These are phyloP conservation scores for Panzeria rudis DNA, from an alignment of 2,888 invertebrate species.

Conservation along the genomic window DNA sequence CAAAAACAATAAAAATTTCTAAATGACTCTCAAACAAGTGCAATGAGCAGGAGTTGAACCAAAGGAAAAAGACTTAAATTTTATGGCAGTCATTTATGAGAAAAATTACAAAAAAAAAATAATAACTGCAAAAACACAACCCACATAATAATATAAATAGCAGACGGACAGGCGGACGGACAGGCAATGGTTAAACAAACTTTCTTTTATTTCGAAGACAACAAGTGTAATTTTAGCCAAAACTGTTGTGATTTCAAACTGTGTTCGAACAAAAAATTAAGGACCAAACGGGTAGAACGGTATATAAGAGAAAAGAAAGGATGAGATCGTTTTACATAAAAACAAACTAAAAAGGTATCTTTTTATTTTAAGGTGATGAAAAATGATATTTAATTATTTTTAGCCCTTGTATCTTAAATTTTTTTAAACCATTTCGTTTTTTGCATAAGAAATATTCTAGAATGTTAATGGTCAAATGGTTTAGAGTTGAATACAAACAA, in stretches of 20 bases:
- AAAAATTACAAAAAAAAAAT: conserved; percentile 47
- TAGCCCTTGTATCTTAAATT: background rate
- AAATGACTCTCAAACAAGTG: conserved; percentile 58
- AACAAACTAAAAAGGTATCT: background rate
- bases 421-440: background rate
- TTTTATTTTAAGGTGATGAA: conserved; percentile 5
- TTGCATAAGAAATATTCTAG: background rate
- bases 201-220: conserved; percentile 50
- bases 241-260: conserved; percentile 60
- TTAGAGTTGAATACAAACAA: no score
- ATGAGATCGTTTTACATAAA: background rate
- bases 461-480: no score
- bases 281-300: background rate
- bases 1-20: conserved; percentile 64
- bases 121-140: conserved; percentile 32
- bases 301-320: background rate
- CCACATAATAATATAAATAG: conserved; percentile 47
- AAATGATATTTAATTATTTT: background rate
- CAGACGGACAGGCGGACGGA: conserved; percentile 22
- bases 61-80: conserved; percentile 46
- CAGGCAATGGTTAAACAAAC: conserved; percentile 22
- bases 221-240: conserved; percentile 61
- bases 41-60: conserved; percentile 42
- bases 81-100: conserved; percentile 60
- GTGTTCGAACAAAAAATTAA: conserved; percentile 13